A percentile compares a stretch with the other conserved stretches of the same genome.
These are phyloP conservation scores for Pseudopleuronectes americanus DNA, from an alignment of 2,797 vertebrate genomes.

Conservation along the genomic window DNA sequence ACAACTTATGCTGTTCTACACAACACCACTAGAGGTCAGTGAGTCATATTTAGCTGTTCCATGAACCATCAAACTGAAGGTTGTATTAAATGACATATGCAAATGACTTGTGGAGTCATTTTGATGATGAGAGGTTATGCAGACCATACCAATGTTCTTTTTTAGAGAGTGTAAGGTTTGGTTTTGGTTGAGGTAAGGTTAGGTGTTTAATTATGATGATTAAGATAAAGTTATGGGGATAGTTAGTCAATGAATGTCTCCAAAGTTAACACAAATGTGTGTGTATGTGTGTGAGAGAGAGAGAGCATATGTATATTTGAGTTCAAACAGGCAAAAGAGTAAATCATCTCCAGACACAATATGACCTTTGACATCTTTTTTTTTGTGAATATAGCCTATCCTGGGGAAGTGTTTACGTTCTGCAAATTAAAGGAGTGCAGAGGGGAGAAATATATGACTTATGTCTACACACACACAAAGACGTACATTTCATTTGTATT, in stretches of 20 bases:
- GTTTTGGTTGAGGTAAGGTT: not conserved
- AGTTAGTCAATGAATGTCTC: not conserved
- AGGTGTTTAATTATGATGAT: not conserved
- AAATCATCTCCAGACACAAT: conserved; percentile 74
- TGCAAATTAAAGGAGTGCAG: conserved; percentile 51
- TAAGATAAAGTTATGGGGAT: not conserved
- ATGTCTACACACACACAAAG: not conserved
- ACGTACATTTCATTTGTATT: not conserved
- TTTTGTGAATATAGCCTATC: conserved; percentile 5
- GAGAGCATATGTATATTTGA: conserved; percentile 24
- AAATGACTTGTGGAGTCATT: too few relatives aligned
- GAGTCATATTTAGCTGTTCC: not conserved
- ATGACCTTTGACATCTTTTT: conserved; percentile 64
- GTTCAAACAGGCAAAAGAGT: conserved; percentile 56
- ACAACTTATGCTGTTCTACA: not conserved
- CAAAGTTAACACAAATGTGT: not conserved
- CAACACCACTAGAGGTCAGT: not conserved
- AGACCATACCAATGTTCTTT: not conserved
- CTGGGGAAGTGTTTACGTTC: conserved; percentile 45
- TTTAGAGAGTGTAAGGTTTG: too few relatives aligned
- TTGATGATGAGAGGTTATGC: not conserved
- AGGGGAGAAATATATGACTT: conserved; percentile 25
- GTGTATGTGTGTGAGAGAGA: not conserved
- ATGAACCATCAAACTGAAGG: too few relatives aligned
- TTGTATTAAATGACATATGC: too few relatives aligned